A percentile compares a stretch with the other conserved stretches of the same genome.
Evolutionary conservation across 1,140 invertebrate genomes (phyloP).

Genomic region (Drosophila miranda): DNA sequence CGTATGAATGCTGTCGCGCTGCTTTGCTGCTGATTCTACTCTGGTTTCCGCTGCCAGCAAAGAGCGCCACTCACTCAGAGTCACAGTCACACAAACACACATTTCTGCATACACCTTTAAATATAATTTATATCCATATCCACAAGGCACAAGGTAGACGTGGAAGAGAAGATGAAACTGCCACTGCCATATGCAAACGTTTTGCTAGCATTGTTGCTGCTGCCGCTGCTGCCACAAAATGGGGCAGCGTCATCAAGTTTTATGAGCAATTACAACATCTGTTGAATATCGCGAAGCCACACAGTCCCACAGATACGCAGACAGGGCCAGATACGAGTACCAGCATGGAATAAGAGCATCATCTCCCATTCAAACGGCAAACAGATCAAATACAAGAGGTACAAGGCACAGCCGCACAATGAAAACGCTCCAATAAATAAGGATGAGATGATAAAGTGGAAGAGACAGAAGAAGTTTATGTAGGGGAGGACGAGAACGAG

Average conservation of each 20-base stretch:
- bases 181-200: conserved; percentile 66
- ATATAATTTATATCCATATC: conserved; percentile 58
- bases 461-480: no score
- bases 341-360: conserved; percentile 5
- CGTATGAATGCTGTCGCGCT: conserved; percentile 66
- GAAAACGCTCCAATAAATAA: conserved; percentile 46
- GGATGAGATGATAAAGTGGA: conserved; percentile 10
- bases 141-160: conserved; percentile 14
- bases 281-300: conserved; percentile 74
- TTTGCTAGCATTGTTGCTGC: conserved; percentile 39
- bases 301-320: conserved; percentile 9
- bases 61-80: background rate
- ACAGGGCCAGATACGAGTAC: conserved; percentile 12
- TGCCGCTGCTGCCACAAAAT: conserved; percentile 48
- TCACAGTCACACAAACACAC: conserved; percentile 5
- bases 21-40: background rate
- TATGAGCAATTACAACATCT: conserved; percentile 81
- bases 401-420: conserved; percentile 39
- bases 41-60: background rate
- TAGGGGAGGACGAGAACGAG: conserved; percentile 16
- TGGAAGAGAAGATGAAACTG: conserved; percentile 30
- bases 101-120: conserved; percentile 51
- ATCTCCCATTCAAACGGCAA: conserved; percentile 48
- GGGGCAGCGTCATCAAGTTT: conserved; percentile 78
- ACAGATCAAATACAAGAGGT: conserved; percentile 62